Evolutionary conservation across 2,888 invertebrate species (phyloP).

Genomic region (Leuctra nigra): DNA sequence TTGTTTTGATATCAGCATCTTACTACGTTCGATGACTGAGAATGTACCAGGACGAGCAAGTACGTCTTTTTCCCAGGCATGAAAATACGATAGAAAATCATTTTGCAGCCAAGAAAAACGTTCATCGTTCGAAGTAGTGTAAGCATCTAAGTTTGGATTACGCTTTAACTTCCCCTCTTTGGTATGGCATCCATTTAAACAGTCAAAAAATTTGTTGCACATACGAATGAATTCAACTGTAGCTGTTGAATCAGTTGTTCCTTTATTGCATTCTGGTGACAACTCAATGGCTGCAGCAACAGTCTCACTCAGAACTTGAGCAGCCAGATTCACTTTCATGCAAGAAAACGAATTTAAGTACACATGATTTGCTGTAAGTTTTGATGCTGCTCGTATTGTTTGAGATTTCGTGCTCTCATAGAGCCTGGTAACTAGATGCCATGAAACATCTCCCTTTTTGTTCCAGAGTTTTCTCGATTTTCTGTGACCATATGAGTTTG

Average conservation of each 20-base stretch:
- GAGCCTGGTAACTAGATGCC: too few relatives aligned
- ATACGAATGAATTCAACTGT: too few relatives aligned
- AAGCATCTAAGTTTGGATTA: neutral
- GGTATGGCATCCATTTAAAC: too few relatives aligned
- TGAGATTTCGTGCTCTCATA: too few relatives aligned
- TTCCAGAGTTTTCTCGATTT: neutral
- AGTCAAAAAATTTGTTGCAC: too few relatives aligned
- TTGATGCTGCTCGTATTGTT: too few relatives aligned
- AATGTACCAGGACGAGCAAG: neutral
- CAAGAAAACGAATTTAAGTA: neutral
- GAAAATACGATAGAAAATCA: neutral
- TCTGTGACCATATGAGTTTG: neutral
- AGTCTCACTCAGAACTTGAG: slow-evolving; percentile 5
- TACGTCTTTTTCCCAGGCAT: neutral
- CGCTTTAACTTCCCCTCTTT: too few relatives aligned
- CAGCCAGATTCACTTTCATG: neutral
- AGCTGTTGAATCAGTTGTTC: neutral
- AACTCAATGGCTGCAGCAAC: slow-evolving; percentile 4
- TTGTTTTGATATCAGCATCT: neutral
- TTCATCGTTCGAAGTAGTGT: neutral
- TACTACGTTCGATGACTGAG: neutral
- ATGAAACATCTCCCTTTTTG: too few relatives aligned
- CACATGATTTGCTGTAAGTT: too few relatives aligned
- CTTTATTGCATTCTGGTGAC: neutral
- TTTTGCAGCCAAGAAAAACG: neutral